phyloP scores from a whole-genome alignment of 2,797 vertebrate genomes.

The Ispidina picta region DNA sequence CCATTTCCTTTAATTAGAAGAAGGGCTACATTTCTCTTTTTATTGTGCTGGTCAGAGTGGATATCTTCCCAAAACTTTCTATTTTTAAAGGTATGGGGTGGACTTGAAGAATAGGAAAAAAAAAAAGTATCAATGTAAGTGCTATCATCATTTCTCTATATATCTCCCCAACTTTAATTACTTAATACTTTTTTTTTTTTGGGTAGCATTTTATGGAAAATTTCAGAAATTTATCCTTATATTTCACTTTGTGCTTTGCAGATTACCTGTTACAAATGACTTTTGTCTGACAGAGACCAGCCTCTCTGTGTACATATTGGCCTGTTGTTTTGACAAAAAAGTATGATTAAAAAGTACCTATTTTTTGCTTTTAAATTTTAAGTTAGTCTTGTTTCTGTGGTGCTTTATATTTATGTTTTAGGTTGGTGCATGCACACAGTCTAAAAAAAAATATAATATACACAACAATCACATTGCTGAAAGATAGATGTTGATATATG shows the following conservation, averaged over 20 bases:
- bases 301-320: not conserved
- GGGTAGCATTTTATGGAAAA: not conserved
- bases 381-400: not conserved
- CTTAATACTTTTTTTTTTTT: not conserved
- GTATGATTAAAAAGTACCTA: not conserved
- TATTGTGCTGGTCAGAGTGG: not conserved
- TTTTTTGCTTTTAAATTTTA: not conserved
- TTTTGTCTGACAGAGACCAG: not conserved
- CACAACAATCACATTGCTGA: accelerated
- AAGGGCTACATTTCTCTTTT: not conserved
- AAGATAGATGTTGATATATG: not conserved
- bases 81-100: not conserved
- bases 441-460: not conserved
- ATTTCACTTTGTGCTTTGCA: not conserved
- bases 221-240: not conserved
- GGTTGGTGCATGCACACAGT: not conserved
- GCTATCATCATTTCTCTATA: too few species aligned
- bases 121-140: not conserved
- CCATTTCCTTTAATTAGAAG: not conserved
- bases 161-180: not conserved
- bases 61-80: not conserved
- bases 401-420: not conserved
- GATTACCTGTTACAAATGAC: not conserved
- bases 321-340: not conserved
- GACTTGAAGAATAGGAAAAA: not conserved